Percentiles rank a stretch among this genome's conserved stretches.
Conservation (phyloP, 2,113 vertebrate genomes). For the Paralichthys olivaceus region DNA sequence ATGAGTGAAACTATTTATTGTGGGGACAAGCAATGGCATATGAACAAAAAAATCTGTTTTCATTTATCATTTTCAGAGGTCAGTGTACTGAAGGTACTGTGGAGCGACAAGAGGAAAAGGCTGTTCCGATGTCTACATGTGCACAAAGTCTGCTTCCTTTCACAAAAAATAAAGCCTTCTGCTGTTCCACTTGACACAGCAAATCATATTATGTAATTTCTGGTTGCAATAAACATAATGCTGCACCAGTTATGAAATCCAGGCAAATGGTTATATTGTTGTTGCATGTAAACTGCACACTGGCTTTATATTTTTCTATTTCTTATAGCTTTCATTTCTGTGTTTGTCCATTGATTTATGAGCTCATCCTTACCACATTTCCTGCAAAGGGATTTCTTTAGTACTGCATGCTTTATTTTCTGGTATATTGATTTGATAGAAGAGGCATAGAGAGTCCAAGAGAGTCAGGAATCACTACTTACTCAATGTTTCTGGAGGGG, state of each 20-base stretch:
- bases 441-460: not conserved
- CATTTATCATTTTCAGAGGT: too few species aligned
- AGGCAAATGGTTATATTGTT: constrained; percentile 31
- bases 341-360: not conserved
- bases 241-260: constrained; percentile 26
- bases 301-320: not conserved
- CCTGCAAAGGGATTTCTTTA: not conserved
- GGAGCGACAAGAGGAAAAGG: not conserved
- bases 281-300: constrained; percentile 10
- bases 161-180: constrained; percentile 52
- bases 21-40: too few species aligned
- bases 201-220: constrained; percentile 62
- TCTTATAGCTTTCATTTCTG: not conserved
- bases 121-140: not conserved
- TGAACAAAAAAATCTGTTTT: too few species aligned
- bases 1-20: too few species aligned
- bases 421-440: not conserved
- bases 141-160: not conserved
- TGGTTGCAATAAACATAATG: constrained; percentile 47
- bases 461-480: not conserved
- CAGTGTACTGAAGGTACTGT: not conserved
- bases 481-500: too few species aligned
- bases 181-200: constrained; percentile 37
- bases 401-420: not conserved
- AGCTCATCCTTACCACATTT: not conserved